Conservation (phyloP, 23 tunicate genomes). For the Styela clava region DNA sequence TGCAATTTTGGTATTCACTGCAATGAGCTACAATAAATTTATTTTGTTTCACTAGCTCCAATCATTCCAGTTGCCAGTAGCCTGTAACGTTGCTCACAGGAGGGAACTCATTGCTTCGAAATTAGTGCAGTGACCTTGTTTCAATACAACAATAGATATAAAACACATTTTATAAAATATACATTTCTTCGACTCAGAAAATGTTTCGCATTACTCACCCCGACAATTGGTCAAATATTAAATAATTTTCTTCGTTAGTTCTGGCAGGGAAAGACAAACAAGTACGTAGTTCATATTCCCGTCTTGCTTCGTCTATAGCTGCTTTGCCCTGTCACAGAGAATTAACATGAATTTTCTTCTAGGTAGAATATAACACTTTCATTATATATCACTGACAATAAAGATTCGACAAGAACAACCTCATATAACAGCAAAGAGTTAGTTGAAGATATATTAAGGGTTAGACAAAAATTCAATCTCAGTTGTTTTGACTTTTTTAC, state of each 20-base stretch:
- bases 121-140: neutral
- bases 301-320: conserved; percentile 73
- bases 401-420: too few species aligned
- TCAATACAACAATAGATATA: neutral
- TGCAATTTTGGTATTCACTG: too few species aligned
- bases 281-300: conserved; percentile 82
- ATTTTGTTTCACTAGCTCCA: too few species aligned
- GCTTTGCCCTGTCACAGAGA: conserved; percentile 58
- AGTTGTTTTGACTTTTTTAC: neutral
- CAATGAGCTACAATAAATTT: too few species aligned
- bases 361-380: neutral
- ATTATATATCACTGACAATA: neutral
- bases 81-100: neutral
- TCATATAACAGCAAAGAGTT: too few species aligned
- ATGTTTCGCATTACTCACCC: neutral
- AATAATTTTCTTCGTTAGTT: conserved; percentile 56
- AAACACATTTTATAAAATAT: too few species aligned
- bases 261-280: conserved; percentile 67
- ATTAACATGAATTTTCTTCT: too few species aligned
- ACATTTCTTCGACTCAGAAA: too few species aligned
- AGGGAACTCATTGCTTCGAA: neutral
- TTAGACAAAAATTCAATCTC: neutral
- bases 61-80: too few species aligned
- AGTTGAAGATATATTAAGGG: neutral
- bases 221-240: neutral